Percentiles rank a stretch among this genome's conserved stretches.
Evolutionary conservation across 92 coral and sea anemone species (phyloP).

Genomic region (Diadumene lineata): DNA sequence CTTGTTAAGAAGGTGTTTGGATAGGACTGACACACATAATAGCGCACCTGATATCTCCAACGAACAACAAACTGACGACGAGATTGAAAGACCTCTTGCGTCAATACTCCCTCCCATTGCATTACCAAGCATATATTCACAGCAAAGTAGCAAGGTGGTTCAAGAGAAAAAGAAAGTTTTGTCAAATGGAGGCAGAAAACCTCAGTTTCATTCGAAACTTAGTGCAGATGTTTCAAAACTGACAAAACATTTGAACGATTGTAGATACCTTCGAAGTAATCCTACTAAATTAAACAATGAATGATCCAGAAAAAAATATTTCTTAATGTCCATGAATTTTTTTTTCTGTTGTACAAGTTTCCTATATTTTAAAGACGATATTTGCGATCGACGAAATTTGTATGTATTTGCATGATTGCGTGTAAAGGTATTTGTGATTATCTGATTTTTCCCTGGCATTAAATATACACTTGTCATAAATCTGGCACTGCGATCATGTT

Average conservation of each 20-base stretch:
- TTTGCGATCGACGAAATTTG: too few species aligned
- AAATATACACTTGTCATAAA: too few species aligned
- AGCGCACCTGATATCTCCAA: not conserved
- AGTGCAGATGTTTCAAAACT: conserved; percentile 5
- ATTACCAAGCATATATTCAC: conserved; percentile 29
- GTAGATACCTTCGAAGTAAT: conserved; percentile 33
- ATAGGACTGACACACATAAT: not conserved
- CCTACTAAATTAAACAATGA: not conserved
- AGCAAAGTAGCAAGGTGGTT: not conserved
- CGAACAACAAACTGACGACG: not conserved
- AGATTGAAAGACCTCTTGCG: conserved; percentile 22
- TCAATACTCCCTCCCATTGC: conserved; percentile 32
- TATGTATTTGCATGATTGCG: too few species aligned
- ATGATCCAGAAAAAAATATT: too few species aligned
- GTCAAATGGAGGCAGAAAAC: conserved; percentile 4
- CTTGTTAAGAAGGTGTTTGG: conserved; percentile 14
- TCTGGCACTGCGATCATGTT: too few species aligned
- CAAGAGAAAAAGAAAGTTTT: not conserved
- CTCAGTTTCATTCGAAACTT: not conserved
- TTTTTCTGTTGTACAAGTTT: too few species aligned
- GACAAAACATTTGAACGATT: conserved; percentile 17
- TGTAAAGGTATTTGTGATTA: too few species aligned
- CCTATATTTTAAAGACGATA: too few species aligned
- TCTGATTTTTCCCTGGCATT: too few species aligned
- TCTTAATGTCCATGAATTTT: too few species aligned